Conservation (phyloP, 2,888 invertebrate species). For the Tenthredo scrophulariae region DNA sequence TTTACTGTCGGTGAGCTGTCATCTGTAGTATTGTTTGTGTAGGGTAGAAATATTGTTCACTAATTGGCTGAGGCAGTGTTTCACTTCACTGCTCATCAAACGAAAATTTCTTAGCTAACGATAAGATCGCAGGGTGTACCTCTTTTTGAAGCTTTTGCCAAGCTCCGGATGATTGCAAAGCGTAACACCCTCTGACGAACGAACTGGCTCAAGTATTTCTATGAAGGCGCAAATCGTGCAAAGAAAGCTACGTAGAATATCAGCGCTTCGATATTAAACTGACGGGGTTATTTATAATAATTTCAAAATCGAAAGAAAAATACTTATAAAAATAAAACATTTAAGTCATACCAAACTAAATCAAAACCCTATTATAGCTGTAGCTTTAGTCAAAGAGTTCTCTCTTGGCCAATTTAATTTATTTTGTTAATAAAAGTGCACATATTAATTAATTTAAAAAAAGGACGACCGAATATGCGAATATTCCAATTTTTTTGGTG, state of each 20-base stretch:
- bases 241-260: not conserved
- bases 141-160: not conserved
- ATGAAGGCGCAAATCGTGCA: not conserved
- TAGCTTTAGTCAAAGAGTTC: not conserved
- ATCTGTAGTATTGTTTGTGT: slow-evolving; percentile 5
- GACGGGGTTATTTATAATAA: not conserved
- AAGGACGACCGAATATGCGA: not conserved
- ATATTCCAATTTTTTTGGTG: not conserved
- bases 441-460: no score
- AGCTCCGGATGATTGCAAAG: not conserved
- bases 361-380: not conserved
- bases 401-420: no score
- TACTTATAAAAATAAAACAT: not conserved
- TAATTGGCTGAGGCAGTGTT: not conserved
- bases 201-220: not conserved
- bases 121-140: slow-evolving; percentile 1
- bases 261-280: not conserved
- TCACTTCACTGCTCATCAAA: not conserved
- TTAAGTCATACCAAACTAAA: not conserved
- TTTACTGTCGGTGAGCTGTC: not conserved
- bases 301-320: not conserved
- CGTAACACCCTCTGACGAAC: not conserved
- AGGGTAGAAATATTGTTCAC: slow-evolving; percentile 9
- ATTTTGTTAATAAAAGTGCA: no score
- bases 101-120: slow-evolving; percentile 10